Evolutionary conservation across 2,113 vertebrate genomes (phyloP).

Genomic region (Passerina amoena): DNA sequence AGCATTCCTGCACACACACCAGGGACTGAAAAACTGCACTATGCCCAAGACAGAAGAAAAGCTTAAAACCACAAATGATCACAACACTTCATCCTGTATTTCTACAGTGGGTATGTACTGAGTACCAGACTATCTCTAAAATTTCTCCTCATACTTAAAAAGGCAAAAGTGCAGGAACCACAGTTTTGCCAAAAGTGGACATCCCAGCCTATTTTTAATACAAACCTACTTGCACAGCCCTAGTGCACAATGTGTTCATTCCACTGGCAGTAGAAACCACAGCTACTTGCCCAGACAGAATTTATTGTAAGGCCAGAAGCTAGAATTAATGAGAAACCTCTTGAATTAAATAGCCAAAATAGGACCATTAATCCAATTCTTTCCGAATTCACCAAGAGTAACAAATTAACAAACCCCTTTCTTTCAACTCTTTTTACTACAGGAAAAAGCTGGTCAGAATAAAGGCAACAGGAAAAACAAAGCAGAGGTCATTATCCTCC

Average conservation of each 20-base stretch:
- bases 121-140: not conserved
- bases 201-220: not conserved
- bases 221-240: slow-evolving; percentile 12
- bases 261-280: not conserved
- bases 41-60: not conserved
- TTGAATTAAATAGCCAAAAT: slow-evolving; percentile 40
- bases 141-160: not conserved
- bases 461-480: not conserved
- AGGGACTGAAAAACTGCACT: not conserved
- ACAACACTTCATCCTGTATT: not conserved
- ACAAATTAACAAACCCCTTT: not conserved
- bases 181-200: not conserved
- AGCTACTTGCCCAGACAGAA: slow-evolving; percentile 47
- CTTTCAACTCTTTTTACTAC: not conserved
- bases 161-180: not conserved
- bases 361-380: not conserved
- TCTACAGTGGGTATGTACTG: not conserved
- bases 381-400: not conserved
- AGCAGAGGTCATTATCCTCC: not conserved
- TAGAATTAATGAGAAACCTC: slow-evolving; percentile 40
- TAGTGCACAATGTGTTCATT: not conserved
- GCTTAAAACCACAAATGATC: not conserved
- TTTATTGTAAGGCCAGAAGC: slow-evolving; percentile 25
- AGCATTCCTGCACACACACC: fast-evolving
- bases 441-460: not conserved